A percentile compares a stretch with the other conserved stretches of the same genome.
Conservation (phyloP, 2,797 vertebrate species). For the Gastrophryne carolinensis region DNA sequence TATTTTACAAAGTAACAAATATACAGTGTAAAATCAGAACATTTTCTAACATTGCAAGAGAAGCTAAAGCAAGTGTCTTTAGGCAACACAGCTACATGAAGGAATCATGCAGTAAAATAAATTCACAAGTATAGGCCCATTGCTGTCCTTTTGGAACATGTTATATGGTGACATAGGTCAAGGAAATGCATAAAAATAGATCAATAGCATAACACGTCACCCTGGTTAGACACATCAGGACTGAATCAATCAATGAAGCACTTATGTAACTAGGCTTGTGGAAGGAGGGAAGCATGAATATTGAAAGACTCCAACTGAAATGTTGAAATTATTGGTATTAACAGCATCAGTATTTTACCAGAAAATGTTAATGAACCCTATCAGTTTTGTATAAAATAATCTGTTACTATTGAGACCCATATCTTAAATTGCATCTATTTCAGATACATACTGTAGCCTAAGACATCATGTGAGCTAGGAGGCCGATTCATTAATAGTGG, state of each 20-base stretch:
- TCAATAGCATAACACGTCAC: conserved; percentile 38
- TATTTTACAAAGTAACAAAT: not conserved
- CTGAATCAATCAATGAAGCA: conserved; percentile 11
- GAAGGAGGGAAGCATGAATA: not conserved
- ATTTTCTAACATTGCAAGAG: not conserved
- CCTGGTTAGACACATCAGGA: conserved; percentile 22
- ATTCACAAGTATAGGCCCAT: conserved; percentile 6
- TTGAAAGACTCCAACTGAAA: not conserved
- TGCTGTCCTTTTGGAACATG: conserved; percentile 21
- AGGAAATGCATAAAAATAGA: conserved; percentile 46
- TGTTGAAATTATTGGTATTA: not conserved
- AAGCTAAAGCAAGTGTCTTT: not conserved
- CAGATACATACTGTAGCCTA: too few relatives aligned
- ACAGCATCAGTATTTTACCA: not conserved
- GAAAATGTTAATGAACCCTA: not conserved
- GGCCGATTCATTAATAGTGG: too few relatives aligned
- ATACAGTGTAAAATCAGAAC: not conserved
- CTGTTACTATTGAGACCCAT: too few relatives aligned
- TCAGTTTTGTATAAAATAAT: not conserved
- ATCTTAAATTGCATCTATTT: too few relatives aligned
- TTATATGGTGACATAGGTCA: conserved; percentile 43
- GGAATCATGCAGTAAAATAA: conserved; percentile 20
- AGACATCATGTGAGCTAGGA: too few relatives aligned
- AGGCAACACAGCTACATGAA: not conserved
- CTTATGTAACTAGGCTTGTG: conserved; percentile 1